Percentiles rank a stretch among this genome's conserved stretches.
phyloP scores from a whole-genome alignment of 2,797 vertebrate genomes.

The Acrossocheilus wenchowensis region DNA sequence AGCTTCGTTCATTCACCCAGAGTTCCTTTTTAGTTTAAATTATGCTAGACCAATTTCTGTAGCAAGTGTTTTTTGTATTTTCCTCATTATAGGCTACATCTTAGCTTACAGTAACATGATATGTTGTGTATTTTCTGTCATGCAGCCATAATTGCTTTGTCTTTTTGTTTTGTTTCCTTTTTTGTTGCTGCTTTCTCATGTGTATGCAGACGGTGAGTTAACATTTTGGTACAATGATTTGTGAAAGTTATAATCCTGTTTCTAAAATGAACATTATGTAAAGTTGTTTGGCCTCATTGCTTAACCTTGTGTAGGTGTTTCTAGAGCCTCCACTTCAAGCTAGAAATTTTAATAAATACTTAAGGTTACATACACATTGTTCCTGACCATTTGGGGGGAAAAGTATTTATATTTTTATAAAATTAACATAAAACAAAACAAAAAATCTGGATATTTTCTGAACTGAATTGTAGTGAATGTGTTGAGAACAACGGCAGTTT shows the following conservation, averaged over 20 bases:
- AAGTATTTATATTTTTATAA: neutral
- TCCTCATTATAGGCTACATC: conserved; percentile 57
- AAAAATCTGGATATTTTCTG: neutral
- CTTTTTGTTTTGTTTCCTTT: conserved; percentile 74
- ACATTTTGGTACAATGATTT: conserved; percentile 79
- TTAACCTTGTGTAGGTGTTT: conserved; percentile 20
- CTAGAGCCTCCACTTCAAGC: conserved; percentile 21
- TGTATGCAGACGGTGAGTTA: conserved; percentile 99
- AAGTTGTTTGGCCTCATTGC: conserved; percentile 19
- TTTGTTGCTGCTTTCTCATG: conserved; percentile 97
- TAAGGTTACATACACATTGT: neutral
- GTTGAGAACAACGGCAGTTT: neutral
- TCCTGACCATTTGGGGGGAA: neutral
- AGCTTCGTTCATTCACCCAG: conserved; percentile 13
- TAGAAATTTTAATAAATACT: neutral
- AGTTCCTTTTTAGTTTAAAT: conserved; percentile 14
- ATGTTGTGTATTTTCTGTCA: conserved; percentile 73
- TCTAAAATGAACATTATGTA: conserved; percentile 58
- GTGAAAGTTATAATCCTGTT: conserved; percentile 84
- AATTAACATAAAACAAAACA: neutral
- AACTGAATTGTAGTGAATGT: neutral
- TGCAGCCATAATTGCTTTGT: conserved; percentile 84
- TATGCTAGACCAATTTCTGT: neutral
- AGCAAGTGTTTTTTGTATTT: conserved; percentile 3
- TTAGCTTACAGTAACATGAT: conserved; percentile 66